phyloP scores from a whole-genome alignment of 2,113 vertebrate genomes.

The Phyllopteryx taeniolatus region DNA sequence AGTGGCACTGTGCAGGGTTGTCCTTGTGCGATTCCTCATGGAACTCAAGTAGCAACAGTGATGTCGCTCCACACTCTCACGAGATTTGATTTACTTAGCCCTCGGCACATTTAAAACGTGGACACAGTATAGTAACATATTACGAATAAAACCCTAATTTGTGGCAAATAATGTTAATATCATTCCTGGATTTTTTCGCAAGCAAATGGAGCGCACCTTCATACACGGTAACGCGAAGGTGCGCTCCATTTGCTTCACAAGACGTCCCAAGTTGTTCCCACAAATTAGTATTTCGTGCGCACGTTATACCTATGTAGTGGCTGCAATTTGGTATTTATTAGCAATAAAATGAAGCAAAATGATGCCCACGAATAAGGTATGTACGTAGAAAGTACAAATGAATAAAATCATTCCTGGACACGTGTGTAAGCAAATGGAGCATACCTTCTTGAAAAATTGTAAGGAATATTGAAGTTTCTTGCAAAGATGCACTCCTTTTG shows the following conservation, averaged over 20 bases:
- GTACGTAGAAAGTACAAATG: no score
- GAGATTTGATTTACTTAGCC: background rate
- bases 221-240: background rate
- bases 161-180: background rate
- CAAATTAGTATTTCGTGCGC: background rate
- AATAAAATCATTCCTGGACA: background rate
- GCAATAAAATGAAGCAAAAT: no score
- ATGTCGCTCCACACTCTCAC: background rate
- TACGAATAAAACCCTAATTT: background rate
- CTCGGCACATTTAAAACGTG: background rate
- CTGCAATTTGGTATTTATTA: no score
- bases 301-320: background rate
- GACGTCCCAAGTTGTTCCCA: background rate
- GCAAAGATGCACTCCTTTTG: no score
- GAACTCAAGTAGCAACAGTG: background rate
- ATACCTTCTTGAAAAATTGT: background rate
- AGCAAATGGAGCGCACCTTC: background rate
- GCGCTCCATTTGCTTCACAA: background rate
- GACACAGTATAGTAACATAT: background rate
- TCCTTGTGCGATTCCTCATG: background rate
- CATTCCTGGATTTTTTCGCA: background rate
- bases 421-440: background rate
- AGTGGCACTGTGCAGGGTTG: background rate
- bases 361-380: no score
- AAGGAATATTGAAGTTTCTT: no score